Base-by-base conservation (phyloP, 2,797 vertebrate genomes). In the Protosalanx chinensis region DNA sequence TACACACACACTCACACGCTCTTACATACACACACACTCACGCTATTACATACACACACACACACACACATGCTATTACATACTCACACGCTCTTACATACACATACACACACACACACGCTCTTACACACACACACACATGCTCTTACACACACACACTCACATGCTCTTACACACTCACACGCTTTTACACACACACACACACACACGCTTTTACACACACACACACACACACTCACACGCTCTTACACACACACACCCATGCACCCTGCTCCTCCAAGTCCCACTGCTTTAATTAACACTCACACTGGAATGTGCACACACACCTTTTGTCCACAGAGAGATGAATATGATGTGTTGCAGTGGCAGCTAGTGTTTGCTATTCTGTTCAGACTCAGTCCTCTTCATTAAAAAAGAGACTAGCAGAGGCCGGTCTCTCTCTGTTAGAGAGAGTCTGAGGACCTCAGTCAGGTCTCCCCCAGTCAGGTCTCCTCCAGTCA, bases 331-430 rank as follows among this genome's bases (percentile, higher is more conserved):
- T 91, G 91, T 93, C 92, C 89, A 73, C 87, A 77, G 90, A 89
- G 88, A 90, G 89, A 89, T 87, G 91, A 91, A 90, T 92, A 88
- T 91, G 90, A 91, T 92, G 89, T 91, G 86, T 88, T 85, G 88
- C 86, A 76, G 87, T 86, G 87, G 90, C 88, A 88, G 85, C 89
- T 85, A 83, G 88, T 81, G 87, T 84, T 81, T 85, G 85, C 88
- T 87, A 80, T 83, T 88, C 87, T 73, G 66, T 23, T 18, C 41
- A 30, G 18, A 6, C 74, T 77, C 86, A 88, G 88, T 87, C 7
- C 37, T 10, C 37, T 41, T 91, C 88, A 91, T 91, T 91, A 91
- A 91, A 90, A 85, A 79, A 86, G n/a, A 89, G 86, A 87, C 88
- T 89, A 88, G 87, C 84, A 88, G 87, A 88, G 88, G 87, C 79